A percentile compares a stretch with the other conserved stretches of the same genome.
Conservation (phyloP, 2,888 invertebrate species). For the Euzophera pinguis region DNA sequence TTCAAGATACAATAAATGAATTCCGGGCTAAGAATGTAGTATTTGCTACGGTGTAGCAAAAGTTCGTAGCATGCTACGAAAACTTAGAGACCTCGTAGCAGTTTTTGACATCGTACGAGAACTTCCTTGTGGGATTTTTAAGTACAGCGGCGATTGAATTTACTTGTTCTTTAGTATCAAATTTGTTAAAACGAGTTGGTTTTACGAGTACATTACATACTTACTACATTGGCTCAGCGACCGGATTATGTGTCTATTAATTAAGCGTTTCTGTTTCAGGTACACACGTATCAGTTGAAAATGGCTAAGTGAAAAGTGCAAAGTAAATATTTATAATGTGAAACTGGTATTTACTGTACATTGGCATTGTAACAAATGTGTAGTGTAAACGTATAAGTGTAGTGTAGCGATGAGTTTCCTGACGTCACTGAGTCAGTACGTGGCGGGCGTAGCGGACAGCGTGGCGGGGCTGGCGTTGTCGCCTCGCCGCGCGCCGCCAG, state of each 20-base stretch:
- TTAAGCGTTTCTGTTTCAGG: background rate
- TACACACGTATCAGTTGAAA: background rate
- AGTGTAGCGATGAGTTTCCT: conserved; percentile 87
- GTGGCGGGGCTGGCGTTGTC: conserved; percentile 89
- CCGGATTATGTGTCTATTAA: background rate
- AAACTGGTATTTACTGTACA: background rate
- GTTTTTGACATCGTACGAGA: too few species aligned
- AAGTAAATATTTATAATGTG: background rate
- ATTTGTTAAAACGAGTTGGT: too few species aligned
- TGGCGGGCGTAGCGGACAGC: conserved; percentile 91
- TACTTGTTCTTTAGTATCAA: too few species aligned
- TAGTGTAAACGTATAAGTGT: conserved; percentile 32
- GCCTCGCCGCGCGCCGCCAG: conserved; percentile 85
- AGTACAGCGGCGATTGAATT: too few species aligned
- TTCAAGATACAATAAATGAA: too few species aligned
- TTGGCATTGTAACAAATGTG: conserved; percentile 28
- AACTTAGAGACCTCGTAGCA: too few species aligned
- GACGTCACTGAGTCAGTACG: conserved; percentile 90
- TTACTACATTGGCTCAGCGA: too few species aligned
- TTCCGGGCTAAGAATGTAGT: background rate
- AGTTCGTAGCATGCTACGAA: background rate
- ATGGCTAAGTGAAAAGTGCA: background rate
- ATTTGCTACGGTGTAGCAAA: background rate
- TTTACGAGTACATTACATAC: too few species aligned
- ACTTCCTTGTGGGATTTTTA: too few species aligned